Evolutionary conservation across 1,140 invertebrate species (phyloP).

Genomic region (Temnothorax curvispinosus): DNA sequence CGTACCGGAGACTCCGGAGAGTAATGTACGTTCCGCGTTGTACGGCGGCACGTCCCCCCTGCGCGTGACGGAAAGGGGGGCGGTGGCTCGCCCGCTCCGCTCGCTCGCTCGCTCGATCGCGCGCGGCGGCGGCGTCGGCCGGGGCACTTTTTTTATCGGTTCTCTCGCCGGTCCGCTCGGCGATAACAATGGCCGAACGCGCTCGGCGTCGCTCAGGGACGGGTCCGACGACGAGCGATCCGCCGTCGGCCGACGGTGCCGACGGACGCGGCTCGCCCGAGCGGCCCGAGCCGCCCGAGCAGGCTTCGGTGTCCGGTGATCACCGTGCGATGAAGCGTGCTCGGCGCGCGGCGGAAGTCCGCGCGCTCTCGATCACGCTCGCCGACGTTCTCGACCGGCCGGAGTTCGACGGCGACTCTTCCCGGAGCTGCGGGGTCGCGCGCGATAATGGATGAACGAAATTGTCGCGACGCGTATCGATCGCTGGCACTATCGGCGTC

Average conservation of each 20-base stretch:
- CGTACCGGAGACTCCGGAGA: constrained; percentile 56
- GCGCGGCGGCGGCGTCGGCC: constrained; percentile 65
- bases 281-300: too few species aligned
- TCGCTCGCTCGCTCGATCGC: constrained; percentile 48
- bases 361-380: background rate
- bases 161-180: constrained; percentile 62
- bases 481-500: background rate
- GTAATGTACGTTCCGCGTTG: constrained; percentile 22
- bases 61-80: constrained; percentile 75
- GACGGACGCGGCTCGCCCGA: background rate
- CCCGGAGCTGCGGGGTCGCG: background rate
- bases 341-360: background rate
- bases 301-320: too few species aligned
- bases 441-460: constrained; percentile 11
- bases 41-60: constrained; percentile 50
- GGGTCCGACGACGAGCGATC: too few species aligned
- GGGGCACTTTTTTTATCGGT: constrained; percentile 73
- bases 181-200: constrained; percentile 76
- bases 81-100: constrained; percentile 79
- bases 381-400: background rate
- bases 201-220: background rate
- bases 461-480: constrained; percentile 6
- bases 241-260: background rate
- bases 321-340: background rate
- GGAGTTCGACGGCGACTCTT: background rate